Evolutionary conservation across 2,113 vertebrate species (phyloP).

Genomic region (Muntiacus reevesi): DNA sequence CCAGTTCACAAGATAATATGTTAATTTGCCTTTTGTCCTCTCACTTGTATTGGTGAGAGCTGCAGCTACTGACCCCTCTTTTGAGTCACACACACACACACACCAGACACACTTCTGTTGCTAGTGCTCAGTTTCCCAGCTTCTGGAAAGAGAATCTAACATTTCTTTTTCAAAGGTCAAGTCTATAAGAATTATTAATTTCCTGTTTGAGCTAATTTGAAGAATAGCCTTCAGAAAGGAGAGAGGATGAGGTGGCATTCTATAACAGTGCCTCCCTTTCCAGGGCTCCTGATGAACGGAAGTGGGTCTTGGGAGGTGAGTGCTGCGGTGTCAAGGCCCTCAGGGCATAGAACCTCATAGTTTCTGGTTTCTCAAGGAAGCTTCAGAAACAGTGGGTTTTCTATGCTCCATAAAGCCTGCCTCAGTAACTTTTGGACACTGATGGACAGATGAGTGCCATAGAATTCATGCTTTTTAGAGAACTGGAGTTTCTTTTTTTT

Average conservation of each 20-base stretch:
- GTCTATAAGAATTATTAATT: slow-evolving; percentile 76
- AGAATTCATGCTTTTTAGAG: background rate
- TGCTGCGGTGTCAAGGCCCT: background rate
- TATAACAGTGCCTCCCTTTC: background rate
- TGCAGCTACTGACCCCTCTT: slow-evolving; percentile 40
- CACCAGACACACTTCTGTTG: slow-evolving; percentile 27
- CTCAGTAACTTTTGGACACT: background rate
- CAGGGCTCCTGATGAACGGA: background rate
- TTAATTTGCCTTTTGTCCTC: slow-evolving; percentile 47
- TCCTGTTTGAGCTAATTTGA: slow-evolving; percentile 69
- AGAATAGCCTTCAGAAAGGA: slow-evolving; percentile 29
- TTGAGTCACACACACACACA: background rate
- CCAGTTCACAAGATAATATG: slow-evolving; percentile 45
- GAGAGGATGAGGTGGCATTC: background rate
- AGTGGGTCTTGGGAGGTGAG: background rate
- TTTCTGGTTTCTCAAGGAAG: background rate
- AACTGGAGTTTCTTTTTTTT: background rate
- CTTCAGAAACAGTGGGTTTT: background rate
- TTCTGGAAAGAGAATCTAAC: slow-evolving; percentile 72
- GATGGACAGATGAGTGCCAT: background rate
- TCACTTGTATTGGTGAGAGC: slow-evolving; percentile 26
- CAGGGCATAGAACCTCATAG: background rate
- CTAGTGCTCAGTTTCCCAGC: slow-evolving; percentile 58
- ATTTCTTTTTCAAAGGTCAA: slow-evolving; percentile 79
- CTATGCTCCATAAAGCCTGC: background rate